Percentiles rank a stretch among this genome's conserved stretches.
phyloP scores from a whole-genome alignment of 2,888 invertebrate genomes.

The Strigamia crassipes region DNA sequence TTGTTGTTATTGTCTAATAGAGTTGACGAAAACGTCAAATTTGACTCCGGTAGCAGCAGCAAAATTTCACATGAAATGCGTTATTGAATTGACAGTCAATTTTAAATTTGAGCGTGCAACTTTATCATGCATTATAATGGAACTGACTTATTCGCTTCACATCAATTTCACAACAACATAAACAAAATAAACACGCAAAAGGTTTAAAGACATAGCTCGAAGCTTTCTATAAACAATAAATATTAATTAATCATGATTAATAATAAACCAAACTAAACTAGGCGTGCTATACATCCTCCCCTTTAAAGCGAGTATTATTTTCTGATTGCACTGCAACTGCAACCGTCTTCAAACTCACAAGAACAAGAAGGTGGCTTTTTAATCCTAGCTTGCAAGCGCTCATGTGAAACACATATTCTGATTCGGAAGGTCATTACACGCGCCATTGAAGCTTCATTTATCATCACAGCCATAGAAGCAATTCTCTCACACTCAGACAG shows the following conservation, averaged over 20 bases:
- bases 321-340: background rate
- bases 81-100: background rate
- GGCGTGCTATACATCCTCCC: background rate
- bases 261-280: too few species aligned
- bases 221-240: background rate
- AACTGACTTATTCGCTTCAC: background rate
- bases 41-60: background rate
- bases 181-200: background rate
- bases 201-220: background rate
- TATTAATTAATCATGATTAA: too few species aligned
- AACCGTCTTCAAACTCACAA: background rate
- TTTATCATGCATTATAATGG: background rate
- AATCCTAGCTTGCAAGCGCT: slow-evolving; percentile 36
- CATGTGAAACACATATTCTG: slow-evolving; percentile 42
- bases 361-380: slow-evolving; percentile 28
- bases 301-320: background rate
- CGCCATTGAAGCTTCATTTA: slow-evolving; percentile 38
- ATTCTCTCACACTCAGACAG: slow-evolving; percentile 27
- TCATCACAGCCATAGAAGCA: slow-evolving; percentile 20
- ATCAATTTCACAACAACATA: background rate
- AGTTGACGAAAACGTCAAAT: background rate
- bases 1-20: background rate
- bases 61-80: background rate
- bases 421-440: slow-evolving; percentile 42
- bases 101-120: background rate